Conservation (phyloP, 2,113 vertebrate genomes). For the Actenoides lindsayi region DNA sequence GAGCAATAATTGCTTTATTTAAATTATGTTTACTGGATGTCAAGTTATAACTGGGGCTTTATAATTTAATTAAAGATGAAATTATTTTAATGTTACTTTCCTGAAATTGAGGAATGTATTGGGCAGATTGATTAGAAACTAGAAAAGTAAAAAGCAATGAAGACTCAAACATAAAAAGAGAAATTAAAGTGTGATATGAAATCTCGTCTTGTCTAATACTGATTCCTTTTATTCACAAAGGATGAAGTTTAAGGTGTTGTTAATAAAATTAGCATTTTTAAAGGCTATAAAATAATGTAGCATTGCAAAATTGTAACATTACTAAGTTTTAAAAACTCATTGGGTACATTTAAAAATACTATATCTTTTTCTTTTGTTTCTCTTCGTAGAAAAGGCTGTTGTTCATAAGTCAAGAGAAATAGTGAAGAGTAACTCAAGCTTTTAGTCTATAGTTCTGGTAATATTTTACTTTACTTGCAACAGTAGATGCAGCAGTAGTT, state of each 20-base stretch:
- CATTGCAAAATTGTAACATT: conserved; percentile 56
- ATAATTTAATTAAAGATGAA: conserved; percentile 75
- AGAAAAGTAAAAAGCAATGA: conserved; percentile 63
- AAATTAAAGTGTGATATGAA: conserved; percentile 59
- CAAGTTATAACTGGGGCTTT: conserved; percentile 61
- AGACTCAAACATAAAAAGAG: conserved; percentile 61
- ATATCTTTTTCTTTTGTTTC: conserved; percentile 44
- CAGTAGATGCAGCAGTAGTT: background rate
- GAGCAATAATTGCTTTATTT: conserved; percentile 72
- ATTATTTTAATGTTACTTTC: conserved; percentile 27
- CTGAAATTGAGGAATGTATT: conserved; percentile 66
- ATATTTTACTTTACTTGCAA: background rate
- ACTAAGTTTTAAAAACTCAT: conserved; percentile 47
- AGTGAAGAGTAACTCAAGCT: background rate
- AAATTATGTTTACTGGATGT: conserved; percentile 66
- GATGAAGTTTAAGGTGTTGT: conserved; percentile 27
- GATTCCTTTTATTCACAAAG: conserved; percentile 48
- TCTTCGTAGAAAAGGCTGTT: background rate
- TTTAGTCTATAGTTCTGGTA: conserved; percentile 1
- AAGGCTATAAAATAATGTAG: conserved; percentile 45
- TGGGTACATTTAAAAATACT: conserved; percentile 28
- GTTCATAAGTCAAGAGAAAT: conserved; percentile 25
- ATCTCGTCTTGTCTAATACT: conserved; percentile 67
- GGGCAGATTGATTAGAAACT: conserved; percentile 63
- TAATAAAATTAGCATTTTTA: conserved; percentile 58